A percentile compares a stretch with the other conserved stretches of the same genome.
phyloP scores from a whole-genome alignment of 2,888 invertebrate genomes.

The Agrotis ipsilon region DNA sequence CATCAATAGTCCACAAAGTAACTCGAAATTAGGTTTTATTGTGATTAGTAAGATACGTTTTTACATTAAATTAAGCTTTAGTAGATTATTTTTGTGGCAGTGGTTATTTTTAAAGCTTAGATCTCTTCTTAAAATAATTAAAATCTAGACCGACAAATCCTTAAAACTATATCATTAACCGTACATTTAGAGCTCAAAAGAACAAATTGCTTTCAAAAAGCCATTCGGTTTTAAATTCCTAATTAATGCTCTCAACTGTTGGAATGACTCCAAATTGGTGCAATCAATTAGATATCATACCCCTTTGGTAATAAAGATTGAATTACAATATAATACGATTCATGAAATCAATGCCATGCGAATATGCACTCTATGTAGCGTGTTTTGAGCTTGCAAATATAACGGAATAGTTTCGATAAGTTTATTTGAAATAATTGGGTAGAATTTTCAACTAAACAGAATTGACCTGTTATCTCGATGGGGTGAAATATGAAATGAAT shows the following conservation, averaged over 20 bases:
- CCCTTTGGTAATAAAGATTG: constrained; percentile 29
- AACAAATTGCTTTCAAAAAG: constrained; percentile 52
- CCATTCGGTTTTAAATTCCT: constrained; percentile 41
- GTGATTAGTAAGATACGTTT: no score
- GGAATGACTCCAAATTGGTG: constrained; percentile 32
- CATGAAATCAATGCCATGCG: not conserved
- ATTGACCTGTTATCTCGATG: constrained; percentile 32
- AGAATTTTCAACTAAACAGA: constrained; percentile 36
- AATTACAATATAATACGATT: constrained; percentile 20
- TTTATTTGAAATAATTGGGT: constrained; percentile 26
- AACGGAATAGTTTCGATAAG: not conserved
- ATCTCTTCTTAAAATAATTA: not conserved
- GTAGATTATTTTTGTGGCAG: not conserved
- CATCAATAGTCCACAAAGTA: no score
- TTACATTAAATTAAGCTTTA: not conserved
- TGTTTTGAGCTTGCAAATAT: not conserved
- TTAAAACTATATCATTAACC: constrained; percentile 1
- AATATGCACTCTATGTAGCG: not conserved
- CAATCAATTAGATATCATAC: constrained; percentile 32
- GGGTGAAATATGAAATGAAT: constrained; percentile 45
- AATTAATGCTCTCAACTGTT: constrained; percentile 47
- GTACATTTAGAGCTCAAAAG: constrained; percentile 32
- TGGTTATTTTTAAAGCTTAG: not conserved
- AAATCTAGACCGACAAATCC: constrained; percentile 1
- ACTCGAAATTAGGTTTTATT: no score